A percentile compares a stretch with the other conserved stretches of the same genome.
These are phyloP conservation scores for Gyrodactylus salaris DNA, from an alignment of 1,140 invertebrate genomes.

Conservation along the genomic window DNA sequence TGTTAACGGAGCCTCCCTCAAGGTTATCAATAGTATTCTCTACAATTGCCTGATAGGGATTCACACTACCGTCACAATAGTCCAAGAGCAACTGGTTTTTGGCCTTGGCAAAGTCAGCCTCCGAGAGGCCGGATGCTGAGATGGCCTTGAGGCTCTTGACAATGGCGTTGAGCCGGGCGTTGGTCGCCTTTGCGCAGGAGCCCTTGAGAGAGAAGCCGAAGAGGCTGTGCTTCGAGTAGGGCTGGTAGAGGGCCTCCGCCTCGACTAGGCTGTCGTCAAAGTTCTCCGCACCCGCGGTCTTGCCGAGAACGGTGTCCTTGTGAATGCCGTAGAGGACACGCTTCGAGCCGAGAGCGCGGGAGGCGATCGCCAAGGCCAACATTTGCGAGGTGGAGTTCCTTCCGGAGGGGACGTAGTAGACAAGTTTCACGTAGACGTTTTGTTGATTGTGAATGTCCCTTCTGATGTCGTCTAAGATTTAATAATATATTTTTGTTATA, in stretches of 20 bases:
- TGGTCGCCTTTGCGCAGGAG: neutral
- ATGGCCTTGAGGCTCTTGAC: neutral
- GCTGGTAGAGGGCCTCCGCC: neutral
- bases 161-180: neutral
- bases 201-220: neutral
- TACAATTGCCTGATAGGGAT: neutral
- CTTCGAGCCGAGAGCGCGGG: neutral
- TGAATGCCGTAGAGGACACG: neutral
- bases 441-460: neutral
- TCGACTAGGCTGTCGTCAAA: neutral
- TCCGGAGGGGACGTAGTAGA: neutral
- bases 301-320: neutral
- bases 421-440: neutral
- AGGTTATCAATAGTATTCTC: neutral
- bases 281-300: neutral
- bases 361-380: neutral
- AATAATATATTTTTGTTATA: neutral
- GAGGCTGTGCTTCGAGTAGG: neutral
- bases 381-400: neutral
- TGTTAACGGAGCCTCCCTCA: neutral
- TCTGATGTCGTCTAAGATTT: neutral
- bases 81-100: neutral
- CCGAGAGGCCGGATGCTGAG: neutral
- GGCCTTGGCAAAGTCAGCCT: neutral
- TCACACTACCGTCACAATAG: neutral